phyloP scores from a whole-genome alignment of 2,113 vertebrate genomes.

The Camelus dromedarius region DNA sequence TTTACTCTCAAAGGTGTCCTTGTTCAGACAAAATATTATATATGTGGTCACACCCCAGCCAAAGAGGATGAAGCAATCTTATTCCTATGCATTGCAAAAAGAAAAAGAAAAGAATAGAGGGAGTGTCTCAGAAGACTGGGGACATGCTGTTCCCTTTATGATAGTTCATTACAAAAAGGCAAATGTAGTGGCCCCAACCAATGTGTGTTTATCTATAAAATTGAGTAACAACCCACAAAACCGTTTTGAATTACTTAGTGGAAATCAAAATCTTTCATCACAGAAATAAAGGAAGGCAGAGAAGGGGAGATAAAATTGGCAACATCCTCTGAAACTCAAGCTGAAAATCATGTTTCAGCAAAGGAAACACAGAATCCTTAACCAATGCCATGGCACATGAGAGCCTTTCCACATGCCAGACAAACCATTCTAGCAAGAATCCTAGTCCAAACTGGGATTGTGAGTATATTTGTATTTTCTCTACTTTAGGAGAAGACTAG shows the following conservation, averaged over 20 bases:
- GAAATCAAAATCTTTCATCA: constrained; percentile 78
- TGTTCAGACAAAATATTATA: constrained; percentile 37
- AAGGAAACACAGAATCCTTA: constrained; percentile 79
- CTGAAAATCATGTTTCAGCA: constrained; percentile 79
- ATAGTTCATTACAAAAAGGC: constrained; percentile 68
- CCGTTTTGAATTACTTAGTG: constrained; percentile 69
- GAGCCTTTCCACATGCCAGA: constrained; percentile 79
- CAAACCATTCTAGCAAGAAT: constrained; percentile 81
- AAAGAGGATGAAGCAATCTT: neutral
- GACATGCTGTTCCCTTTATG: constrained; percentile 34
- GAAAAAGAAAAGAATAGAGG: neutral
- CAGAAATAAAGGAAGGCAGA: constrained; percentile 73
- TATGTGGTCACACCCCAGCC: neutral
- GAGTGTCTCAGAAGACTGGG: neutral
- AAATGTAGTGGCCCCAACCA: constrained; percentile 50
- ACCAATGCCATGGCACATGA: constrained; percentile 79
- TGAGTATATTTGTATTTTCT: constrained; percentile 82
- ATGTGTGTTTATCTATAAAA: constrained; percentile 73
- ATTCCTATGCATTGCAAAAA: neutral
- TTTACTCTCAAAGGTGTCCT: neutral
- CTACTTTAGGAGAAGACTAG: constrained; percentile 83
- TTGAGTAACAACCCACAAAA: constrained; percentile 66
- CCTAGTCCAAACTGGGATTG: constrained; percentile 80
- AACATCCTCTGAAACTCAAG: constrained; percentile 69
- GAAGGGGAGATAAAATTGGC: constrained; percentile 76